phyloP scores from a whole-genome alignment of 2,888 invertebrate genomes.

The Microdon myrmicae region DNA sequence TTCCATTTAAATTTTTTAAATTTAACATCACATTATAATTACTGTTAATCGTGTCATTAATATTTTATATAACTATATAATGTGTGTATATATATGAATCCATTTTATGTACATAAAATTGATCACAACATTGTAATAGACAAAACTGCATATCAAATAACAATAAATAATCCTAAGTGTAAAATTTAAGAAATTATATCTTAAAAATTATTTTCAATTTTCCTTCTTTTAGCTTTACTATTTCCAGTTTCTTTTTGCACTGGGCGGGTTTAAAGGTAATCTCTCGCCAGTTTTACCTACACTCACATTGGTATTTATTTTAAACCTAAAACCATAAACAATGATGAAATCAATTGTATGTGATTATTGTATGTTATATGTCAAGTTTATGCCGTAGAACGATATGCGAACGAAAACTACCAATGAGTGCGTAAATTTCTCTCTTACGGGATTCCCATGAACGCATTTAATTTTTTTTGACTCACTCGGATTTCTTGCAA shows the following conservation, averaged over 20 bases:
- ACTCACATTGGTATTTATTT: too few relatives aligned
- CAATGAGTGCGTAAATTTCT: too few relatives aligned
- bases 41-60: slow-evolving; percentile 54
- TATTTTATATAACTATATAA: slow-evolving; percentile 51
- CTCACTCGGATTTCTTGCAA: too few relatives aligned
- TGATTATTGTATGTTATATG: too few relatives aligned
- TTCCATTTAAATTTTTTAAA: slow-evolving; percentile 48
- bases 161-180: slow-evolving; percentile 45
- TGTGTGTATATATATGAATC: slow-evolving; percentile 52
- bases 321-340: too few relatives aligned
- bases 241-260: slow-evolving; percentile 10
- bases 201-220: slow-evolving; percentile 20
- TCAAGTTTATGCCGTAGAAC: too few relatives aligned
- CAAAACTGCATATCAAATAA: slow-evolving; percentile 47
- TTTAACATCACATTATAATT: slow-evolving; percentile 62
- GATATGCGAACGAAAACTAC: too few relatives aligned
- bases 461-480: too few relatives aligned
- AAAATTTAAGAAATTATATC: slow-evolving; percentile 34
- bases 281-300: slow-evolving; percentile 11
- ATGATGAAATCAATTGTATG: too few relatives aligned
- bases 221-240: slow-evolving; percentile 5
- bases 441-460: too few relatives aligned
- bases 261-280: slow-evolving; percentile 2
- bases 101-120: slow-evolving; percentile 52
- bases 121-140: slow-evolving; percentile 51